Percentiles rank a stretch among this genome's conserved stretches.
Evolutionary conservation across 2,888 invertebrate genomes (phyloP).

Genomic region (Leptarthrus brevirostris): DNA sequence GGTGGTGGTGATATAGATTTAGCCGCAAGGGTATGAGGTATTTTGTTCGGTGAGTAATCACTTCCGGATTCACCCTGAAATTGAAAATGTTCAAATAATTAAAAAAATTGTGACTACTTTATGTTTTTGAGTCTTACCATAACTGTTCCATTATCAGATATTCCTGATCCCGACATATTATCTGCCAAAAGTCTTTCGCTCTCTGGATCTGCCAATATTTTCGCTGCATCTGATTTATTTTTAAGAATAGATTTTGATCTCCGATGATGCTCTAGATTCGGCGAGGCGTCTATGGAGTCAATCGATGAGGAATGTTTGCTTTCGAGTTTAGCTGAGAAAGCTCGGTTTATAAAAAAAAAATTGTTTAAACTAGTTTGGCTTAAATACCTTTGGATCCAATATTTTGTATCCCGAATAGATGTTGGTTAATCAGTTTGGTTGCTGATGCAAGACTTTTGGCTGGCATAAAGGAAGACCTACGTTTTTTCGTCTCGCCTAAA

Average conservation of each 20-base stretch:
- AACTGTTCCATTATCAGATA: conserved; percentile 70
- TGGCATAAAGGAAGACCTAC: conserved; percentile 72
- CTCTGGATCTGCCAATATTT: conserved; percentile 74
- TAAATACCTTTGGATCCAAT: conserved; percentile 64
- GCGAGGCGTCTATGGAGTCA: conserved; percentile 77
- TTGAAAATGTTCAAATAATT: too few relatives aligned
- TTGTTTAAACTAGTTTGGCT: conserved; percentile 26
- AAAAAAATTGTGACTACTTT: too few relatives aligned
- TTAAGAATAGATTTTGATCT: conserved; percentile 82
- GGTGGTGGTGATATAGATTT: conserved; percentile 68
- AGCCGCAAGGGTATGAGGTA: conserved; percentile 67
- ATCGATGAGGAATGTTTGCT: conserved; percentile 76
- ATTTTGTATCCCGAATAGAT: conserved; percentile 75
- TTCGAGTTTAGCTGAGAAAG: conserved; percentile 68
- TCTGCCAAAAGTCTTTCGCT: conserved; percentile 80
- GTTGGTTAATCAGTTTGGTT: conserved; percentile 79
- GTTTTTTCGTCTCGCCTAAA: conserved; percentile 66
- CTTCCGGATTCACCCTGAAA: conserved; percentile 74
- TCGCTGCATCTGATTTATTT: conserved; percentile 75
- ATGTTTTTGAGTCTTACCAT: conserved; percentile 59
- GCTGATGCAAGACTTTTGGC: conserved; percentile 77
- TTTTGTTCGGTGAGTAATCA: conserved; percentile 73
- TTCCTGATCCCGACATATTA: conserved; percentile 71
- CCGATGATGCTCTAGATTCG: conserved; percentile 74
- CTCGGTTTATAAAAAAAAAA: too few relatives aligned